Evolutionary conservation across 2,113 vertebrate species (phyloP).

Genomic region (Chloroceryle aenea): DNA sequence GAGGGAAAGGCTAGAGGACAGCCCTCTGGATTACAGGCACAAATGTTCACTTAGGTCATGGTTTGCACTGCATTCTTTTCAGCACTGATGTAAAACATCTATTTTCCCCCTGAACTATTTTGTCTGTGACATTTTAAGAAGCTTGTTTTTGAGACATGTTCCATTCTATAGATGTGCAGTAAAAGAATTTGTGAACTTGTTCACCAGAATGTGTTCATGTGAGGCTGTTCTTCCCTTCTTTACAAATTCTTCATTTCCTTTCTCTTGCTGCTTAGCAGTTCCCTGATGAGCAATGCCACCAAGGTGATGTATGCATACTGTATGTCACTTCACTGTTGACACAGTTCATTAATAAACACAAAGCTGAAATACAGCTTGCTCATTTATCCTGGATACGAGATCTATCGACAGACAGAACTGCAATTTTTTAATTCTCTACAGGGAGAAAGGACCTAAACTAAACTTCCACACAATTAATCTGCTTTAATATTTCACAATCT

Average conservation of each 20-base stretch:
- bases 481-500: not conserved
- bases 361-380: not conserved
- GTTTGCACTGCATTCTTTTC: not conserved
- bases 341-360: not conserved
- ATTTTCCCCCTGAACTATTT: not conserved
- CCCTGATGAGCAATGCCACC: not conserved
- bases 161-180: not conserved
- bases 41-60: constrained; percentile 2
- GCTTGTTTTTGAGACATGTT: not conserved
- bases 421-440: not conserved
- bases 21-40: not conserved
- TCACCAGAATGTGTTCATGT: not conserved
- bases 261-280: not conserved
- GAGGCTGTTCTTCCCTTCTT: not conserved
- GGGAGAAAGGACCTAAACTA: not conserved
- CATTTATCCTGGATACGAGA: not conserved
- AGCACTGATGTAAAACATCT: not conserved
- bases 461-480: not conserved
- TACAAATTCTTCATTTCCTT: not conserved
- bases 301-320: not conserved
- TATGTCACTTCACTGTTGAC: not conserved
- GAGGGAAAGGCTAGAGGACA: not conserved
- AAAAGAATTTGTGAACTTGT: not conserved
- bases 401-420: not conserved
- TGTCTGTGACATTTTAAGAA: constrained; percentile 22